These are phyloP conservation scores for Colostygia pectinataria DNA, from an alignment of 2,888 invertebrate species.

Conservation along the genomic window DNA sequence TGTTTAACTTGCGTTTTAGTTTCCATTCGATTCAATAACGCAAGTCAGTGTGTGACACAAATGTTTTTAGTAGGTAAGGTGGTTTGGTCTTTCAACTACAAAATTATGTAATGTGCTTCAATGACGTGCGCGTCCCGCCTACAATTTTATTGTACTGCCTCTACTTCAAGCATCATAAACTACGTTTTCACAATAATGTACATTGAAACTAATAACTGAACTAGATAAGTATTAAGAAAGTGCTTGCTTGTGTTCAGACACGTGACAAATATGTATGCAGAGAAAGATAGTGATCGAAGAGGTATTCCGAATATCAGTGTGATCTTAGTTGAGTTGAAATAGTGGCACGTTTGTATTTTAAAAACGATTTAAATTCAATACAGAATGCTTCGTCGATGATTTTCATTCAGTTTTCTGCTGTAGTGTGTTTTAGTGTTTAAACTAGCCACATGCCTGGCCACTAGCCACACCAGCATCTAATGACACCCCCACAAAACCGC, in stretches of 20 bases:
- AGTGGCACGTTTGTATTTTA: no score
- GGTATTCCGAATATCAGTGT: not conserved
- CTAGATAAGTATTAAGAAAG: conserved; percentile 3
- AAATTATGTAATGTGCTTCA: not conserved
- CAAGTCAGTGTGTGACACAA: conserved; percentile 38
- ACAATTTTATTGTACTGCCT: conserved; percentile 39
- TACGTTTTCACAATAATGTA: conserved; percentile 2
- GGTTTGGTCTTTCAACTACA: conserved; percentile 15
- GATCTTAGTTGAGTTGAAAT: not conserved
- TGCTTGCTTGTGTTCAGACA: conserved; percentile 3
- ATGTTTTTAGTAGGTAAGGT: conserved; percentile 36
- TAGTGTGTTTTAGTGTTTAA: no score
- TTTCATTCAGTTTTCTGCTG: no score
- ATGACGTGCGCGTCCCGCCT: conserved; percentile 61
- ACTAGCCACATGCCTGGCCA: conserved; percentile 4
- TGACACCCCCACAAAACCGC: conserved; percentile 28
- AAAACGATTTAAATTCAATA: no score
- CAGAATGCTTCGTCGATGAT: no score
- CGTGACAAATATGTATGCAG: conserved; percentile 4
- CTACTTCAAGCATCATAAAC: conserved; percentile 2
- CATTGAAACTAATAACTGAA: not conserved
- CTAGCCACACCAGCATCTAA: no score
- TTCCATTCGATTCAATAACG: conserved; percentile 29
- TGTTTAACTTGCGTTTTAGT: no score
- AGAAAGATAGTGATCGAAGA: not conserved